These are phyloP conservation scores for Bacillus rossius DNA, from an alignment of 1,140 invertebrate genomes.

Conservation along the genomic window DNA sequence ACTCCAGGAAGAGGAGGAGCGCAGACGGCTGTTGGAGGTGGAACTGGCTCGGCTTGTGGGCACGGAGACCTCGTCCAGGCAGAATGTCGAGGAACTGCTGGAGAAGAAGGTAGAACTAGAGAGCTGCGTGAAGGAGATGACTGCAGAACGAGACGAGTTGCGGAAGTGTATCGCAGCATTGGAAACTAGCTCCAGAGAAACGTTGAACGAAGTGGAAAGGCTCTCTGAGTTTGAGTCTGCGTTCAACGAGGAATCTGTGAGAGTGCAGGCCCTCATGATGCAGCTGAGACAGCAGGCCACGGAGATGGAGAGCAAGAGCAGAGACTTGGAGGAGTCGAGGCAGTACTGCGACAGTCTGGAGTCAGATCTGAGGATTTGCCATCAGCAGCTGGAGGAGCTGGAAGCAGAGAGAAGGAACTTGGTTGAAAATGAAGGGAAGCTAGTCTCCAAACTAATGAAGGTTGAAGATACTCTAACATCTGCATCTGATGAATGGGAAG, in stretches of 20 bases:
- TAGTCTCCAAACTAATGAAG: background rate
- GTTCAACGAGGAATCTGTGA: background rate
- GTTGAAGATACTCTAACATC: background rate
- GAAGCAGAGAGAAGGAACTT: conserved; percentile 9
- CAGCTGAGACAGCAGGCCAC: background rate
- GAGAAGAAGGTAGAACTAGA: background rate
- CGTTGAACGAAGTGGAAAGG: conserved; percentile 1
- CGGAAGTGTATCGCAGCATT: conserved; percentile 18
- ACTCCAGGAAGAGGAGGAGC: conserved; percentile 22
- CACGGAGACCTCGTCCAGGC: background rate
- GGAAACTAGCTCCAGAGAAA: background rate
- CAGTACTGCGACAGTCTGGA: conserved; percentile 7
- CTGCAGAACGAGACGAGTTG: conserved; percentile 45
- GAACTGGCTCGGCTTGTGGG: conserved; percentile 35
- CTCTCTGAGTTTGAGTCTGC: conserved; percentile 5
- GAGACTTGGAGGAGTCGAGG: background rate
- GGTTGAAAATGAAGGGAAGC: background rate
- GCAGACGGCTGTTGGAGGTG: conserved; percentile 49
- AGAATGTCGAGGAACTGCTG: background rate
- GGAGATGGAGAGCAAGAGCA: background rate
- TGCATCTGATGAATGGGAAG: conserved; percentile 37
- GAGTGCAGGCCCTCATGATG: background rate
- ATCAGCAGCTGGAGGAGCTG: conserved; percentile 21
- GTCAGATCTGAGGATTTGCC: conserved; percentile 24
- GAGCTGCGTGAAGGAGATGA: conserved; percentile 33